Evolutionary conservation across 2,797 vertebrate genomes (phyloP).

Genomic region (Babyrousa celebensis): DNA sequence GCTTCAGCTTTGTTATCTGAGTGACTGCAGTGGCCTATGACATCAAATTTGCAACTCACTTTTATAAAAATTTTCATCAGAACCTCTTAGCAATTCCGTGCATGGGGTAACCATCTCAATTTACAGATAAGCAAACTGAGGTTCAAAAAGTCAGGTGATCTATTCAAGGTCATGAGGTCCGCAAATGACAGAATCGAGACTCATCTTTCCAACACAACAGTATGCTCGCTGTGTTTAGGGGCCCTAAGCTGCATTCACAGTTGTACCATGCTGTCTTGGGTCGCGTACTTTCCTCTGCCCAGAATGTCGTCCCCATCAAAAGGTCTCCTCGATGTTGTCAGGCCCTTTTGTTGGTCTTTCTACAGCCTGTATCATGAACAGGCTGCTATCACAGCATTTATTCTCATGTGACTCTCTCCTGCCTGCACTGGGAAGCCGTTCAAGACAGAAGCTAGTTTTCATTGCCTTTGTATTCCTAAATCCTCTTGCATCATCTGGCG

Average conservation of each 20-base stretch:
- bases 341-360: neutral
- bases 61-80: constrained; percentile 2
- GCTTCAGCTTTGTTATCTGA: neutral
- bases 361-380: neutral
- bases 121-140: neutral
- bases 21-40: neutral
- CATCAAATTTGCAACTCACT: neutral
- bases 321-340: neutral
- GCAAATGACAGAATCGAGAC: neutral
- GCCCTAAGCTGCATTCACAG: neutral
- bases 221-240: neutral
- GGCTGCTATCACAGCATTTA: neutral
- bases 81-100: neutral
- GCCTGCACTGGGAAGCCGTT: neutral
- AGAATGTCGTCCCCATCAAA: neutral
- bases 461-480: constrained; percentile 2
- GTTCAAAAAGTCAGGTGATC: neutral
- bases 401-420: neutral
- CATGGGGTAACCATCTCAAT: neutral
- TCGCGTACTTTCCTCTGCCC: neutral
- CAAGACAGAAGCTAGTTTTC: constrained; percentile 30
- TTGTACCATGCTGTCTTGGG: neutral
- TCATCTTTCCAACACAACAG: neutral
- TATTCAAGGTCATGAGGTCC: neutral
- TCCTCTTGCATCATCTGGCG: neutral